Percentiles rank a stretch among this genome's conserved stretches.
Conservation (phyloP, 23 tunicate species). For the Phallusia fumigata region DNA sequence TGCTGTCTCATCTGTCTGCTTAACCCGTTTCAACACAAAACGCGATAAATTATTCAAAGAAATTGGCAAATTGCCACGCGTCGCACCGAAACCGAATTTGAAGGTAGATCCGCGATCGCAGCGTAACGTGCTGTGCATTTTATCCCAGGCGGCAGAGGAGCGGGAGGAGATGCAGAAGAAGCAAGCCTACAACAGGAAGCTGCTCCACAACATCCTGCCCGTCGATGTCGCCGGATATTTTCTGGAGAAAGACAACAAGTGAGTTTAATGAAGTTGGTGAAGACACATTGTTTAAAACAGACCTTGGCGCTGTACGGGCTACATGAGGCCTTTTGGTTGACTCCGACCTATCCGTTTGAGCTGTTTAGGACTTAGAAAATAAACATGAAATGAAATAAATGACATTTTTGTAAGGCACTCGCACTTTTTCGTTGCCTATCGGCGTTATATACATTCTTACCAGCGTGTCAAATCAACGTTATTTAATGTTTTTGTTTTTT, state of each 20-base stretch:
- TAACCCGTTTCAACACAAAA: no score
- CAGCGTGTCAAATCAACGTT: no score
- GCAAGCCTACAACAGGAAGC: slow-evolving; percentile 63
- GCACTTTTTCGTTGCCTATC: no score
- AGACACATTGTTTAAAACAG: background rate
- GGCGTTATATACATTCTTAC: no score
- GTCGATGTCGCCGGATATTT: slow-evolving; percentile 72
- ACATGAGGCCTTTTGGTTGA: no score
- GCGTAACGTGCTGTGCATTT: background rate
- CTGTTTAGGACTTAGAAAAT: no score
- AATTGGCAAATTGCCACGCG: background rate
- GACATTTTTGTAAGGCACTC: no score
- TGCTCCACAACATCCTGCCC: slow-evolving; percentile 84
- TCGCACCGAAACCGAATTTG: background rate
- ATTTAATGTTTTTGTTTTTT: no score
- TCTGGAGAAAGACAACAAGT: slow-evolving; percentile 19
- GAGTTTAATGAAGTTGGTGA: background rate
- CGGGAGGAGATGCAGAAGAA: slow-evolving; percentile 69
- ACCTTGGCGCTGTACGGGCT: background rate
- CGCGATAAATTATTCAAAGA: no score
- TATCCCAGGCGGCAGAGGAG: slow-evolving; percentile 79
- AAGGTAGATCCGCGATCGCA: background rate
- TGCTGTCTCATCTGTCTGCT: no score
- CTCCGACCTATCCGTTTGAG: no score
- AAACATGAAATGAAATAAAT: no score